These are phyloP conservation scores for Malurus melanocephalus DNA, from an alignment of 2,113 vertebrate genomes.

Conservation along the genomic window DNA sequence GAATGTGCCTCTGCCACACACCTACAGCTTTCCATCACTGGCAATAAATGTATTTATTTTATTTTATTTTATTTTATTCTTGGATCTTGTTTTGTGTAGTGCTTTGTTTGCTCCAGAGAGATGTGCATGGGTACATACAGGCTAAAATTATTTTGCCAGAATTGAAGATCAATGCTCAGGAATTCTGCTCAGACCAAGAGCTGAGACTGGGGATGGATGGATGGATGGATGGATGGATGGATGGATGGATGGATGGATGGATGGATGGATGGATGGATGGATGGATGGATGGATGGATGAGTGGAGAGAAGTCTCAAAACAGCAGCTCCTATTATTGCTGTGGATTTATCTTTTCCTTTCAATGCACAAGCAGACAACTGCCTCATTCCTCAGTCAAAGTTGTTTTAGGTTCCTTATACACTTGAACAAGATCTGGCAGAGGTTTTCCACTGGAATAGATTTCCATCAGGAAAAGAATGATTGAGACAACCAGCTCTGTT, in stretches of 20 bases:
- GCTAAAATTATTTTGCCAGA: not conserved
- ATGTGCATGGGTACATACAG: too few species aligned
- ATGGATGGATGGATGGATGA: not conserved
- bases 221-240: not conserved
- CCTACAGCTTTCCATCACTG: not conserved
- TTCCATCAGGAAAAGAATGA: slow-evolving; percentile 10
- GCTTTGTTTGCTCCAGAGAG: not conserved
- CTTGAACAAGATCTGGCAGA: not conserved
- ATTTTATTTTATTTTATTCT: not conserved
- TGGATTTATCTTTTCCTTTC: not conserved
- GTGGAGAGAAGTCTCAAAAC: not conserved
- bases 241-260: not conserved
- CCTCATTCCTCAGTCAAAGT: not conserved
- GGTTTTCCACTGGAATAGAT: not conserved
- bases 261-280: not conserved
- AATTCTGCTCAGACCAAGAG: not conserved
- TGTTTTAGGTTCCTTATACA: not conserved
- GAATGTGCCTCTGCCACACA: not conserved
- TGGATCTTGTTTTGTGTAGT: not conserved
- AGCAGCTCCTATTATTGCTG: not conserved
- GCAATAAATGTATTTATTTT: not conserved
- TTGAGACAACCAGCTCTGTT: slow-evolving; percentile 5
- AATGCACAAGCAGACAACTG: not conserved
- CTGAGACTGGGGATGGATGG: not conserved
- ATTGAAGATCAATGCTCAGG: not conserved